Evolutionary conservation across 2,797 vertebrate species (phyloP).

Genomic region (Apogon talboti): DNA sequence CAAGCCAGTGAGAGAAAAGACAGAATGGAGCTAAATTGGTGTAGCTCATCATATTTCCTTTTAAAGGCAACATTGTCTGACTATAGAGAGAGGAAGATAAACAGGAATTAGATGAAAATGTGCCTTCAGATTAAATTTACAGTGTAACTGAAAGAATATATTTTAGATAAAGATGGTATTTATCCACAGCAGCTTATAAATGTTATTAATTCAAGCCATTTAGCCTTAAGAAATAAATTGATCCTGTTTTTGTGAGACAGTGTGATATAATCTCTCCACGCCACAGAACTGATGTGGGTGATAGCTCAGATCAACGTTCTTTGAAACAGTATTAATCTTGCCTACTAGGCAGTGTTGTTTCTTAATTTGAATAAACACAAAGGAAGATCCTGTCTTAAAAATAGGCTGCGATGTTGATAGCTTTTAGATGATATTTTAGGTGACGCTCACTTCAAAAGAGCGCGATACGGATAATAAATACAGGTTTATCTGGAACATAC

Average conservation of each 20-base stretch:
- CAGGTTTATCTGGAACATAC: too few relatives aligned
- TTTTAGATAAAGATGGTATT: constrained; percentile 2
- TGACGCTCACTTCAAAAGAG: too few relatives aligned
- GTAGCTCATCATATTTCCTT: constrained; percentile 11
- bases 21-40: constrained; percentile 12
- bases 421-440: too few relatives aligned
- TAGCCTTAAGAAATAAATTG: constrained; percentile 20
- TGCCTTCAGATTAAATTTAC: background rate
- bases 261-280: background rate
- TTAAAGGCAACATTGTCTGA: constrained; percentile 5
- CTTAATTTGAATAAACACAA: background rate
- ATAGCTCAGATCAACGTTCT: background rate
- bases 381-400: background rate
- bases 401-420: background rate
- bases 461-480: too few relatives aligned
- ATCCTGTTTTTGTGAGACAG: background rate
- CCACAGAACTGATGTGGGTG: background rate
- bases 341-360: background rate
- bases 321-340: background rate
- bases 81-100: background rate
- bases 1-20: constrained; percentile 34
- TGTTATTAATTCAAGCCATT: constrained; percentile 23
- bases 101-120: background rate
- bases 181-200: background rate
- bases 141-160: background rate